These are phyloP conservation scores for Papilio helenus DNA, from an alignment of 1,140 invertebrate species.

Conservation along the genomic window DNA sequence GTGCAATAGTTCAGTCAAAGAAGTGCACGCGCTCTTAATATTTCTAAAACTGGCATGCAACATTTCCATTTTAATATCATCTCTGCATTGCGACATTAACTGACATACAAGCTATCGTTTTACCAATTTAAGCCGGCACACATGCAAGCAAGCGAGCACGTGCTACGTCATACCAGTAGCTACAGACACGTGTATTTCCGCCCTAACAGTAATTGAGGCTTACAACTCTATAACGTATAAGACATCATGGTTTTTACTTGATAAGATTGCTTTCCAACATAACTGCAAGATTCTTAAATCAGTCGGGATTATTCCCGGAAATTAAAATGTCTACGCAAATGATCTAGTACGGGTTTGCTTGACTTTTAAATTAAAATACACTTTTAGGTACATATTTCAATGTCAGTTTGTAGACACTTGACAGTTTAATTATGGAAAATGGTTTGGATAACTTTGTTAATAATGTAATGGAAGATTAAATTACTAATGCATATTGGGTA, in stretches of 20 bases:
- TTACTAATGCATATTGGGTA: not conserved
- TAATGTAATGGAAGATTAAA: not conserved
- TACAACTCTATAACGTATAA: no score
- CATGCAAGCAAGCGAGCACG: no score
- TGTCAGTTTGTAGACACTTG: slow-evolving; percentile 18
- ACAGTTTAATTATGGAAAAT: slow-evolving; percentile 30
- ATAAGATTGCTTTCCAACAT: not conserved
- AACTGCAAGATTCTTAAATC: not conserved
- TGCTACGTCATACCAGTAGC: no score
- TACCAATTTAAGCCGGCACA: no score
- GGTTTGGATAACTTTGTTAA: slow-evolving; percentile 13
- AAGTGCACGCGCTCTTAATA: no score
- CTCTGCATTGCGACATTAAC: no score
- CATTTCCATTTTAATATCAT: no score
- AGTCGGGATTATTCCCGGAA: slow-evolving; percentile 26
- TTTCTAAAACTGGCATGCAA: no score
- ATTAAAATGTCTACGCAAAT: slow-evolving; percentile 35
- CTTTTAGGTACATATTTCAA: slow-evolving; percentile 25
- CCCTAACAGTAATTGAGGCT: no score
- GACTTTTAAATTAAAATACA: slow-evolving; percentile 36
- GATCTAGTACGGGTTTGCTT: slow-evolving; percentile 19
- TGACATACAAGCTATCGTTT: no score
- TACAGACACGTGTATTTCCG: no score
- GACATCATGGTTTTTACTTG: not conserved
- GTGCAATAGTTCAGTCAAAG: no score